Conservation (phyloP, 2,888 invertebrate genomes). For the Stenurella melanura region DNA sequence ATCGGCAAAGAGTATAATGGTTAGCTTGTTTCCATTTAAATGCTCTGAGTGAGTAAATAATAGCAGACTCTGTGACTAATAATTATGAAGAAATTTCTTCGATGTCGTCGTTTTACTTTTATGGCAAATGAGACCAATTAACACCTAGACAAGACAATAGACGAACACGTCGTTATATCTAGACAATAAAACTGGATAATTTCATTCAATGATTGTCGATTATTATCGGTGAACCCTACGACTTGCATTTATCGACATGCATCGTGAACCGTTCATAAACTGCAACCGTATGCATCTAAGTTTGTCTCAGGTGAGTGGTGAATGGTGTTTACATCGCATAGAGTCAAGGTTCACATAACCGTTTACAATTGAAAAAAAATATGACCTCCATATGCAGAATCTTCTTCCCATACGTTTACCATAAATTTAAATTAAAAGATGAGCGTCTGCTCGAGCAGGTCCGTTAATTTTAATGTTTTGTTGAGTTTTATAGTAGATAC, state of each 20-base stretch:
- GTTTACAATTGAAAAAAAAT: slow-evolving; percentile 8
- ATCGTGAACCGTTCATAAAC: not conserved
- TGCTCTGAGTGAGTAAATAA: no score
- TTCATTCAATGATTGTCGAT: not conserved
- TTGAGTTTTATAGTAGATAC: not conserved
- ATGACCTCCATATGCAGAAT: not conserved
- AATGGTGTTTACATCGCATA: not conserved
- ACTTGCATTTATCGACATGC: not conserved
- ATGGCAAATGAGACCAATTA: not conserved
- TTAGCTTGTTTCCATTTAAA: no score
- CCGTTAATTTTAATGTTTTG: slow-evolving; percentile 2
- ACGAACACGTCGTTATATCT: not conserved
- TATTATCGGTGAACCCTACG: not conserved
- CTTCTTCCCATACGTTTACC: not conserved
- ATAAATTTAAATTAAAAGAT: slow-evolving; percentile 19
- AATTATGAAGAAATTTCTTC: not conserved
- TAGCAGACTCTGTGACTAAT: not conserved
- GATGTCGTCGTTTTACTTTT: not conserved
- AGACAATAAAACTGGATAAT: not conserved
- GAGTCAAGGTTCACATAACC: slow-evolving; percentile 15
- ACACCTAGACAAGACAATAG: slow-evolving; percentile 23
- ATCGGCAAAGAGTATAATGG: no score
- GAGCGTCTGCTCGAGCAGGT: slow-evolving; percentile 4
- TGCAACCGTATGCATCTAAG: slow-evolving; percentile 7
- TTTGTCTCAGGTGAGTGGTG: not conserved